Conservation (phyloP, 2,888 invertebrate species). For the Scrobipalpa atriplicella region DNA sequence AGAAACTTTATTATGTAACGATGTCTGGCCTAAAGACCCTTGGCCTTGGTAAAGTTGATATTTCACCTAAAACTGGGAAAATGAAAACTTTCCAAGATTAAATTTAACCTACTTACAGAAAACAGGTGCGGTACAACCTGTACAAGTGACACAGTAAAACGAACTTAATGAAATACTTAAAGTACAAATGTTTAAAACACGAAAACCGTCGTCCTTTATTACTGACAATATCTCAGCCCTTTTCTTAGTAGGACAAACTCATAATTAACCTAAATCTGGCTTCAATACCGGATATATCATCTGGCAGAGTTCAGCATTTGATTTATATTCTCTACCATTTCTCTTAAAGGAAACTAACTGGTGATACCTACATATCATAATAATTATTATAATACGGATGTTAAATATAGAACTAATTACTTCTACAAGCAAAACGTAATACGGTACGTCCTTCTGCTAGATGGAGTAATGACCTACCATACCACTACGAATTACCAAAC, state of each 20-base stretch:
- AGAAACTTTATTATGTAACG: neutral
- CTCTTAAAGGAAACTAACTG: neutral
- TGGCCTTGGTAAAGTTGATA: slow-evolving; percentile 3
- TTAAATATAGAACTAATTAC: neutral
- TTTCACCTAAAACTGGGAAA: neutral
- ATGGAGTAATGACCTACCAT: no score
- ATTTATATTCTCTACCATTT: neutral
- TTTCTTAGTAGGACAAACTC: slow-evolving; percentile 8
- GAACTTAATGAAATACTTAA: neutral
- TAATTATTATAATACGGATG: neutral
- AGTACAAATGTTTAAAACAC: neutral
- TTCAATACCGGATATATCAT: slow-evolving; percentile 5
- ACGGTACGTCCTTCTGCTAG: no score
- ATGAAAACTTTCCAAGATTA: neutral
- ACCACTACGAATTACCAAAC: no score
- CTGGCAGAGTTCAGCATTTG: neutral
- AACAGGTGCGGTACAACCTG: neutral
- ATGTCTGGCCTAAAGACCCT: neutral
- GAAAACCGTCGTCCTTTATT: neutral
- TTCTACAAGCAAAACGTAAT: no score
- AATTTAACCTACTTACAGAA: slow-evolving; percentile 5
- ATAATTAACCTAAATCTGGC: slow-evolving; percentile 5
- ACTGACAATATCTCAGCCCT: neutral
- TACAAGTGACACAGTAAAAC: slow-evolving; percentile 3
- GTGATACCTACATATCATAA: slow-evolving; percentile 2